Evolutionary conservation across 2,888 invertebrate species (phyloP).

Genomic region (Ariolimax columbianus): DNA sequence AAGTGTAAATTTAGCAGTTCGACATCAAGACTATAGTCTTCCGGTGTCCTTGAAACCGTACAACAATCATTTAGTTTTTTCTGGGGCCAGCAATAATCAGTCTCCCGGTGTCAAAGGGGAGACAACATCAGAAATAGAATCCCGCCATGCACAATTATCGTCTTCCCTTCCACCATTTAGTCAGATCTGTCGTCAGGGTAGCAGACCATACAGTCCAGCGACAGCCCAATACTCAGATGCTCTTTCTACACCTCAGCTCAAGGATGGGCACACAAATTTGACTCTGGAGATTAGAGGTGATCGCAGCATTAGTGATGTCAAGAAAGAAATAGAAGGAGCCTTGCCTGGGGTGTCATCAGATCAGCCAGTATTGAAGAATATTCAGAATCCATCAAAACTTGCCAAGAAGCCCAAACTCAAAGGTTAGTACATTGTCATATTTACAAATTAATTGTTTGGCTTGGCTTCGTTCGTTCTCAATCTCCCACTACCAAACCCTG

Average conservation of each 20-base stretch:
- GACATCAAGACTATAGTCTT: constrained; percentile 18
- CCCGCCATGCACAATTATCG: constrained; percentile 35
- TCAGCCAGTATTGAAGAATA: constrained; percentile 10
- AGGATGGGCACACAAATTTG: neutral
- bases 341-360: neutral
- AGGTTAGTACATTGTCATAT: constrained; percentile 17
- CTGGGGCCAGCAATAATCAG: constrained; percentile 6
- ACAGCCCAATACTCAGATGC: constrained; percentile 35
- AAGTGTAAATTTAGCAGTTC: neutral
- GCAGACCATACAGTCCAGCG: constrained; percentile 44
- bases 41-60: neutral
- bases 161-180: constrained; percentile 51
- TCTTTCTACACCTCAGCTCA: neutral
- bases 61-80: constrained; percentile 17
- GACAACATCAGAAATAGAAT: constrained; percentile 19
- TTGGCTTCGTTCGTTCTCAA: too few relatives aligned
- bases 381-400: constrained; percentile 10
- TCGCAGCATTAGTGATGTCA: neutral
- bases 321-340: neutral
- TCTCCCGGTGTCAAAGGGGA: constrained; percentile 29
- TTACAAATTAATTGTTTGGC: neutral
- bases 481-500: too few relatives aligned
- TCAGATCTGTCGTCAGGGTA: constrained; percentile 47
- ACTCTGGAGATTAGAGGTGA: neutral
- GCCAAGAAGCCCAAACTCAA: constrained; percentile 26